These are phyloP conservation scores for Sinotaia quadrata DNA, from an alignment of 2,888 invertebrate species.

Conservation along the genomic window DNA sequence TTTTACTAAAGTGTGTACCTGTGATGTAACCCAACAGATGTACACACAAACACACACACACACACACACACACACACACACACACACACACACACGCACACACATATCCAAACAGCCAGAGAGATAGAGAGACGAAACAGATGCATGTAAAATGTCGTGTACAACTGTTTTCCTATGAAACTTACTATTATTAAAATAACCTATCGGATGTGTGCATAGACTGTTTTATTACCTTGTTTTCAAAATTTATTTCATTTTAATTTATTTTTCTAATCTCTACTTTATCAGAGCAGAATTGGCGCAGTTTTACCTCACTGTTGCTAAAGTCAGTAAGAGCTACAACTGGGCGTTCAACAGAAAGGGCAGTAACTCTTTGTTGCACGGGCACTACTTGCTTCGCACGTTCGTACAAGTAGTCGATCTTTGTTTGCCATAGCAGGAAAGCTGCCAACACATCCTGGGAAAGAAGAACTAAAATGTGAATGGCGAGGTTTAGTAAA, in stretches of 20 bases:
- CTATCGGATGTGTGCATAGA: no score
- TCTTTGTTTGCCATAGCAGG: conserved; percentile 68
- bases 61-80: neutral
- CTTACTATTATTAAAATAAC: no score
- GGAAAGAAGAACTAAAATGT: neutral
- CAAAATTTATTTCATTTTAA: no score
- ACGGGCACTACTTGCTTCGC: conserved; percentile 65
- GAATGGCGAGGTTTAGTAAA: neutral
- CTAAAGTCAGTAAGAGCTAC: conserved; percentile 62
- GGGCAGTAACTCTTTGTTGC: conserved; percentile 48
- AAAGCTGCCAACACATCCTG: conserved; percentile 67
- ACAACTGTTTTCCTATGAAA: no score
- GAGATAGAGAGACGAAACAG: neutral
- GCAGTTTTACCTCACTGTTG: conserved; percentile 54
- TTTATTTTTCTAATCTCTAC: no score
- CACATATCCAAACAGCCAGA: conserved; percentile 7
- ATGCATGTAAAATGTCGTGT: no score
- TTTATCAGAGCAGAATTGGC: neutral
- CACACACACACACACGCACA: conserved; percentile 4
- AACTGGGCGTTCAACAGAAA: conserved; percentile 58
- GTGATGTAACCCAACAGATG: no score
- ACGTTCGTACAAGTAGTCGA: conserved; percentile 61
- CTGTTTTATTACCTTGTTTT: no score
- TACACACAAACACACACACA: neutral
- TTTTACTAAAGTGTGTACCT: no score